Base-by-base conservation (phyloP, 2,888 invertebrate genomes). In the Quadriops clusia region DNA sequence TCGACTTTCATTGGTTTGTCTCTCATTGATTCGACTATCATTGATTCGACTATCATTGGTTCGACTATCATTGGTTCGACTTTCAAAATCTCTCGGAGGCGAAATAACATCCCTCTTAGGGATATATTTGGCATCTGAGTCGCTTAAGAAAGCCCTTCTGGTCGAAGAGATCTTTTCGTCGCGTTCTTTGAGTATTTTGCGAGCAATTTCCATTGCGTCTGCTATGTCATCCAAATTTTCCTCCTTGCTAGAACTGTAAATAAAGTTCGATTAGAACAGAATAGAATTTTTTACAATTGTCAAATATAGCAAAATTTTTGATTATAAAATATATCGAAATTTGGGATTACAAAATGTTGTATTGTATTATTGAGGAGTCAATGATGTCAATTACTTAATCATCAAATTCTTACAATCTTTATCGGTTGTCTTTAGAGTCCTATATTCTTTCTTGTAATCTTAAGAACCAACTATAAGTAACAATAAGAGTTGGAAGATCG, bases 181-280 rank as follows among this genome's bases (percentile, higher is more conserved):
- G 34, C 60, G 60, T 22, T 63, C 61, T 33, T 49, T 55, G 15
- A 63, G 44, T 18, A 63, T 62, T 40, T 55, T 51, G 23, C 58
- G 44, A 1, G 63, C 63, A 13, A 62, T 59, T 41, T 63, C 60
- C 53, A 64, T 56, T 1, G 62, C 61, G 37, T 63, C 63, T 7
- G 60, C 60, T 17, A 61, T 58, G 39, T 61, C 58, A n/a, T 55
- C 53, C 14, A 61, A 43, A 10, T 51, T 55, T n/a, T 49, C 50
- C 22, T 43, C n/a, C n/a, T n/a, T n/a, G n/a, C n/a, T n/a, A n/a
- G n/a, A n/a, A n/a, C n/a, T n/a, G n/a, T n/a, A n/a, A n/a, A n/a
- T n/a, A n/a, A n/a, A n/a, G n/a, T n/a, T n/a, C 14, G 5, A 20
- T 13, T 6, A 7, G 10, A 18, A 24, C 17, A 28, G 14, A 18